Base-by-base conservation (phyloP, 2,888 invertebrate genomes). In the Pseudoips prasinana region DNA sequence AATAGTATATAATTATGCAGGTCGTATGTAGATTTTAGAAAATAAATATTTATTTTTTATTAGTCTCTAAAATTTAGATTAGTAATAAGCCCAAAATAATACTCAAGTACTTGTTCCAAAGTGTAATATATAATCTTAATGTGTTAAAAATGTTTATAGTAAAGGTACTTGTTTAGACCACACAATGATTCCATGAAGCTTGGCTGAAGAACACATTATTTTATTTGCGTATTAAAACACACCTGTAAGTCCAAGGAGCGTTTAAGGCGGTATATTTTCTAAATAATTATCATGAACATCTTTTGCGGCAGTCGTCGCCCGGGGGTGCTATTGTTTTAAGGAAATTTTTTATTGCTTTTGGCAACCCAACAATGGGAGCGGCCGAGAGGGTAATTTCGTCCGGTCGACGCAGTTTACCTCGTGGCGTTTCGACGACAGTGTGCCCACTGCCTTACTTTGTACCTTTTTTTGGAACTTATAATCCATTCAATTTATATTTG, bases 301-400 rank as follows among this genome's bases (percentile, higher is more conserved):
- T 79, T 79, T 76, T 64, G 79, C 74, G 64, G 82, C 79, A 73
- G 75, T 75, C 66, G 53, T 49, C 64, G 85, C 88, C 85, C 57
- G 71, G 60, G 87, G 88, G 82, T 76, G 78, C 84, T 82, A 87
- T 88, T 88, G 88, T 88, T 77, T 87, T 87, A 81, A 82, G 75
- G 63, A 59, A 64, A 57, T 86, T 57, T 85, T 87, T 88, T 87
- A 81, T 85, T 82, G 75, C 78, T 81, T 78, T 73, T 79, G 72
- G 79, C 82, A 78, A 79, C 79, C 79, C 74, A 82, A 88, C 88
- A 88, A 88, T 88, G 85, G 88, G 62, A 60, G 57, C 63, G 62
- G 72, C 68, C 68, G 64, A 64, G 70, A 68, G 78, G 81, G 74
- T 73, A 73, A 81, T 77, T 71, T 73, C 56, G 69, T 64, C 61